Evolutionary conservation across 2,113 vertebrate species (phyloP).

Genomic region (Ciconia boyciana): DNA sequence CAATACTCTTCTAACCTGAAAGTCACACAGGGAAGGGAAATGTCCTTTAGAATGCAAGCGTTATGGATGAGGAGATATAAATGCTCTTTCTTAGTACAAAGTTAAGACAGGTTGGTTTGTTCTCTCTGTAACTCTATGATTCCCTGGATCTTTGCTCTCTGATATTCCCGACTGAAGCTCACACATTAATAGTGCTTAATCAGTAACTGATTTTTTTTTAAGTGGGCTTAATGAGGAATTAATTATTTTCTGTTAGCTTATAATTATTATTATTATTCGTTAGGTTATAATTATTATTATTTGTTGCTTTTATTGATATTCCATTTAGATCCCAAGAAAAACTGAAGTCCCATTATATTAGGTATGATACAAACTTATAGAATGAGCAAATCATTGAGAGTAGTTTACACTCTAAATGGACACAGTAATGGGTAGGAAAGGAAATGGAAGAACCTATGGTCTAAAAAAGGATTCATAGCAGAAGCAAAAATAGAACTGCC

Average conservation of each 20-base stretch:
- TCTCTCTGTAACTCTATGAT: background rate
- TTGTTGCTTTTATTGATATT: background rate
- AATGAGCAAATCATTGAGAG: background rate
- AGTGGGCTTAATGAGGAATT: background rate
- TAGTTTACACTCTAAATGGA: background rate
- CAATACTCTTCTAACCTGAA: background rate
- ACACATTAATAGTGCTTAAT: background rate
- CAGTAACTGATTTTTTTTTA: background rate
- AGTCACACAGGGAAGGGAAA: background rate
- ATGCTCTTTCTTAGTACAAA: background rate
- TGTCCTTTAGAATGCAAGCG: background rate
- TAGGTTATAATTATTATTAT: background rate
- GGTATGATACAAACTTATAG: background rate
- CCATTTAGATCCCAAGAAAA: background rate
- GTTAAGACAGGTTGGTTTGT: background rate
- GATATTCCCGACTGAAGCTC: background rate
- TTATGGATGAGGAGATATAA: background rate
- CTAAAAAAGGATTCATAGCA: background rate
- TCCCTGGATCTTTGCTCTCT: background rate
- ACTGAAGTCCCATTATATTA: background rate
- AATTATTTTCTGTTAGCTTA: background rate
- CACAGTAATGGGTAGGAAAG: background rate
- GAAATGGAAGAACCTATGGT: background rate
- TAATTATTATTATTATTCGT: background rate
- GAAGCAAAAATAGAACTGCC: background rate